A percentile compares a stretch with the other conserved stretches of the same genome.
phyloP scores from a whole-genome alignment of 1,140 invertebrate species.

The Pogonomyrmex californicus region DNA sequence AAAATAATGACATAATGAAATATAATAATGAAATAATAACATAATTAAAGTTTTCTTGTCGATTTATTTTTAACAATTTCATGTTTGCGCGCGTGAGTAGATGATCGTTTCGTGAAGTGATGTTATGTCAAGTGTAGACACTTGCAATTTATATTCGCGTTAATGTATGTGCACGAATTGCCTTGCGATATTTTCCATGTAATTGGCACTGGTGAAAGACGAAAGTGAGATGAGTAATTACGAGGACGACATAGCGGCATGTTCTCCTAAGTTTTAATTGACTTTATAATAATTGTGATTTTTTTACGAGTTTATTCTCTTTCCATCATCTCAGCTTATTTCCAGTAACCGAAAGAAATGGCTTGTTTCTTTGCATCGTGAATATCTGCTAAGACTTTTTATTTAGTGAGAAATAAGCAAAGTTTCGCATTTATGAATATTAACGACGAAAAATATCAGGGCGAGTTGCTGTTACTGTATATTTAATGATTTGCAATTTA shows the following conservation, averaged over 20 bases:
- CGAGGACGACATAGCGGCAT: constrained; percentile 70
- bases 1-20: constrained; percentile 3
- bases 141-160: constrained; percentile 23
- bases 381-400: constrained; percentile 2
- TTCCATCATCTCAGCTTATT: not conserved
- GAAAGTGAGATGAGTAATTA: constrained; percentile 76
- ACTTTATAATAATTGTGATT: constrained; percentile 74
- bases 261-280: constrained; percentile 78
- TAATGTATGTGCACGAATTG: constrained; percentile 26
- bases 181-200: constrained; percentile 2
- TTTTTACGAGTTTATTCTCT: not conserved
- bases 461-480: not conserved
- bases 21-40: not conserved
- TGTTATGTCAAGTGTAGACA: constrained; percentile 28
- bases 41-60: not conserved
- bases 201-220: constrained; percentile 57
- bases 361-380: not conserved
- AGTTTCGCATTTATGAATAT: constrained; percentile 50
- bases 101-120: constrained; percentile 27
- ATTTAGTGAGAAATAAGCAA: constrained; percentile 1
- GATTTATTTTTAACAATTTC: not conserved
- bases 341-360: not conserved
- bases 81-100: not conserved
- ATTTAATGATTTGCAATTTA: not conserved
- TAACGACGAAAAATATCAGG: constrained; percentile 30